Evolutionary conservation across 92 coral and sea anemone genomes (phyloP).

Genomic region (Epizoanthus stellaris): DNA sequence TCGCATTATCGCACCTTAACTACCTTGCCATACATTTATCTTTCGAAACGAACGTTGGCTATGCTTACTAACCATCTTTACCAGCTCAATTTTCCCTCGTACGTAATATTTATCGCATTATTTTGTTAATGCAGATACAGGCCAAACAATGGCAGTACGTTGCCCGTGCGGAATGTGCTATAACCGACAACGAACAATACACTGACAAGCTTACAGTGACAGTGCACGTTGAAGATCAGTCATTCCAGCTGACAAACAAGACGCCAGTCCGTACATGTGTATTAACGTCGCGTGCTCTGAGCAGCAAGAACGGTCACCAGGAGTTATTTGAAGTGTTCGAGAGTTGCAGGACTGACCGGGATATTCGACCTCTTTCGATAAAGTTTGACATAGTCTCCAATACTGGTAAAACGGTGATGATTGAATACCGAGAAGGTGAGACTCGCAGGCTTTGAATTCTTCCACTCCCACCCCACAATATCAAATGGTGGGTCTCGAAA

Average conservation of each 20-base stretch:
- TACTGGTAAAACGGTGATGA: not conserved
- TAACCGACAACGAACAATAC: not conserved
- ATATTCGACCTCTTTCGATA: not conserved
- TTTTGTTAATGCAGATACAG: slow-evolving; percentile 11
- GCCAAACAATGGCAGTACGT: not conserved
- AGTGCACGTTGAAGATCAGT: not conserved
- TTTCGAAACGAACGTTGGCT: no score
- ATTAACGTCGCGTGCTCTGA: not conserved
- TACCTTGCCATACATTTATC: no score
- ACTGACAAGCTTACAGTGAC: not conserved
- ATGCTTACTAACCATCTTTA: no score
- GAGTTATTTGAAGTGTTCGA: not conserved
- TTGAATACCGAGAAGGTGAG: slow-evolving; percentile 12
- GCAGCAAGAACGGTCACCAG: not conserved
- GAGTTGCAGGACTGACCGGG: not conserved
- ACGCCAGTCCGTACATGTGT: not conserved
- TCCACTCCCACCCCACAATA: not conserved
- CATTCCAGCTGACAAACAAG: not conserved
- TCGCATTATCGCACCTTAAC: no score
- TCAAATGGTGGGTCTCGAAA: not conserved
- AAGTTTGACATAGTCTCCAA: not conserved
- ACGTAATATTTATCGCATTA: not conserved
- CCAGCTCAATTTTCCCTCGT: not conserved
- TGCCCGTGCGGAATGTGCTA: not conserved
- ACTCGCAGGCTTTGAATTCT: no score